Evolutionary conservation across 2,888 invertebrate species (phyloP), one percentile per base, ranked within the genome.

Genomic region (Acleris emargana): DNA sequence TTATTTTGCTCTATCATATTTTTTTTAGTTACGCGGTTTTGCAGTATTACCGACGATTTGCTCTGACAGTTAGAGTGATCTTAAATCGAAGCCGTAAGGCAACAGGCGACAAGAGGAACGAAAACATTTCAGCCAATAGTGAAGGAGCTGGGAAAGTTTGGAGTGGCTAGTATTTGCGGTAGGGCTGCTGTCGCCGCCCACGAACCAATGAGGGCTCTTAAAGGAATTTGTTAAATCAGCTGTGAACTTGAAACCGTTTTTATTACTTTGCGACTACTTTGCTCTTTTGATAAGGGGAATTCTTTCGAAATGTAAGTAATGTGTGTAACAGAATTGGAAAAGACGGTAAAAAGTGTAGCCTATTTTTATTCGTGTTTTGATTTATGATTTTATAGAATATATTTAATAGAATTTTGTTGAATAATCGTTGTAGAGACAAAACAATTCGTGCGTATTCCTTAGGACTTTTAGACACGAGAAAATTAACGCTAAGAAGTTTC

Each of bases 141-240:
- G 71, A 47, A 69, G 68, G 54, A 67, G 69, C 16, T 22, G 62
- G 62, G 52, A 68, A 73, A 76, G 70, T 79, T 78, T 76, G 67
- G 68, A 79, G 71, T 72, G 76, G 71, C 74, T 72, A 71, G 73
- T 75, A 72, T 75, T 76, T 73, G 78, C 72, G 77, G 74, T 74
- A 71, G 64, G 71, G 58, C 58, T 67, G 58, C 69, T 70, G 74
- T 67, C 67, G 72, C 72, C 57, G 57, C 57, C 25, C 45, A 43
- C 42, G 47, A 22, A 17, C 47, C 47, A 52, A 47, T 52, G 54
- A 59, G 53, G 16, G 38, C 54, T 70, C 58, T 64, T 67, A 68
- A 52, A 61, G 60, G 67, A 64, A 59, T 62, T 62, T 63, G 68
- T 70, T 64, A 58, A 66, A 68, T 66, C 70, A 72, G 53, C 67